Evolutionary conservation across 2,797 vertebrate species (phyloP).

Genomic region (Coendou prehensilis): DNA sequence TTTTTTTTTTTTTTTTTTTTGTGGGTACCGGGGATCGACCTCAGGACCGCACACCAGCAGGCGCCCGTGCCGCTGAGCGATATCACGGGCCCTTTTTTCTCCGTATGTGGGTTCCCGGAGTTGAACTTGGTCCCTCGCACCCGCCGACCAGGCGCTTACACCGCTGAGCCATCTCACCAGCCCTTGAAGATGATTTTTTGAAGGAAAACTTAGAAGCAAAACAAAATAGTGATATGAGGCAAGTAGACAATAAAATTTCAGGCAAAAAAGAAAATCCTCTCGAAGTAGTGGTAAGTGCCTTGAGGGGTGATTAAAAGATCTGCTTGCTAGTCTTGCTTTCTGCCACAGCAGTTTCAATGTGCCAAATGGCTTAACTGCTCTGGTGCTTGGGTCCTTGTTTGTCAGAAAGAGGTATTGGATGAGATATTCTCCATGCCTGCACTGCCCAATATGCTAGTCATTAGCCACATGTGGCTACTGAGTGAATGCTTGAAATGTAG

Average conservation of each 20-base stretch:
- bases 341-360: not conserved
- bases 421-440: not conserved
- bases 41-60: no score
- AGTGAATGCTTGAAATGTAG: not conserved
- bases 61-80: no score
- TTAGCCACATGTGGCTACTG: not conserved
- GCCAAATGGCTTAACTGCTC: not conserved
- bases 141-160: no score
- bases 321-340: conserved; percentile 46
- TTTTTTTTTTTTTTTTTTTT: not conserved
- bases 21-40: no score
- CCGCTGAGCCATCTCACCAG: no score
- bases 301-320: conserved; percentile 12
- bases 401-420: conserved; percentile 6
- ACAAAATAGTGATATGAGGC: conserved; percentile 28
- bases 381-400: not conserved
- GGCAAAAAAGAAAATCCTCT: not conserved
- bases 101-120: no score
- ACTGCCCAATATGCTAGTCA: not conserved
- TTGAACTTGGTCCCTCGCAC: no score
- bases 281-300: not conserved
- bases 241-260: conserved; percentile 29
- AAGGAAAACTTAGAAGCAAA: conserved; percentile 39
- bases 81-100: no score
- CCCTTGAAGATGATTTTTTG: not conserved